Base-by-base conservation (phyloP, 2,113 vertebrate species). In the Nycticebus coucang region DNA sequence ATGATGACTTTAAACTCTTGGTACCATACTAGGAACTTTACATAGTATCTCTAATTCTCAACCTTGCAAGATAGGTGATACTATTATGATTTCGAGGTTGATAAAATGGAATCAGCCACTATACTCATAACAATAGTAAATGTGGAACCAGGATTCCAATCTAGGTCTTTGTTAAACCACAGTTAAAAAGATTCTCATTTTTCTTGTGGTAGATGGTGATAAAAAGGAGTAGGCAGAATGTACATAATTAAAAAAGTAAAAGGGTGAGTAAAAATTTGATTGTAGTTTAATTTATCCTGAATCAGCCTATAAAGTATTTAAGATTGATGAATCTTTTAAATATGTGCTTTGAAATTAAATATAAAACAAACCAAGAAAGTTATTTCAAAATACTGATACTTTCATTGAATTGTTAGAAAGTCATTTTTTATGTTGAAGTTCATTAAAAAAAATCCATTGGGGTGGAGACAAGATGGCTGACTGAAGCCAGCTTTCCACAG, bases 351-450 rank as follows among this genome's bases (percentile, higher is more conserved):
- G 62, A 91, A 92, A 50, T 96, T 93, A 95, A 95, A 88, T 79
- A 28, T 79, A 82, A 87, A 86, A 89, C 19, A 59, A 66, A 75
- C 64, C 77, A 78, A 75, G 35, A 69, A 86, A 92, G 55, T 92
- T 93, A 94, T 30, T 96, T 37, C 22, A 95, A 68, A 95, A 68
- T 24, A 85, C 71, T 84, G 57, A 12, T 35, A 75, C 88, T 96
- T 92, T 59, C 59, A 59, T 57, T 93, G 85, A 95, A 45, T 86
- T 87, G 50, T 93, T 94, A 69, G 33, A 69, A 18, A 69, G 62
- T 14, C 21, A 93, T 92, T 97, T 97, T 33, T 91, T 69, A 50
- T 69, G 18, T 71, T 87, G 87, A 94, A 89, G 28, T 35, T 80
- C 41, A 53, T 96, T 19, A 50, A 37, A 84, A 88, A 91, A 93